Conservation (phyloP, 2,113 vertebrate genomes). For the Mastomys coucha region DNA sequence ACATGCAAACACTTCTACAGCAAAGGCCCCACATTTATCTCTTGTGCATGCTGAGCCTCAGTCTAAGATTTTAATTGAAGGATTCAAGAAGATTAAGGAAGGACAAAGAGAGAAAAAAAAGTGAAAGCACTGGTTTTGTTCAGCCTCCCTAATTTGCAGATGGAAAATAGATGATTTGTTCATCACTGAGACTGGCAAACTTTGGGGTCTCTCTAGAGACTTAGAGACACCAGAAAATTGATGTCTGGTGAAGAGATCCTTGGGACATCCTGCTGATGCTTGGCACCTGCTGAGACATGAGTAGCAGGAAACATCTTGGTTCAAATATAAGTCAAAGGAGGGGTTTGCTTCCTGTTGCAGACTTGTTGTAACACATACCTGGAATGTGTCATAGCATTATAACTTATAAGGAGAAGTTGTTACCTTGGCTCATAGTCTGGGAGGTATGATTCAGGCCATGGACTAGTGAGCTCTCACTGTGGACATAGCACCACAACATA, state of each 20-base stretch:
- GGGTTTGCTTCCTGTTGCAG: background rate
- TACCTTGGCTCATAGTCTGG: background rate
- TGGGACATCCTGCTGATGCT: accelerated
- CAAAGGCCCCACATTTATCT: background rate
- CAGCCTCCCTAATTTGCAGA: background rate
- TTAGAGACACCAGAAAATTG: background rate
- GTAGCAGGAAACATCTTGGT: background rate
- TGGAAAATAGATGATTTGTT: background rate
- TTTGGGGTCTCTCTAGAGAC: background rate
- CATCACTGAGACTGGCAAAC: background rate
- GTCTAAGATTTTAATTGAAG: background rate
- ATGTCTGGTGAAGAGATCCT: background rate
- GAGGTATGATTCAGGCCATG: background rate
- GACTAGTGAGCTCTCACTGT: background rate
- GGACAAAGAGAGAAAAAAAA: background rate
- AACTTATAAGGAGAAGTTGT: background rate
- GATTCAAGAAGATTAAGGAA: slow-evolving; percentile 41
- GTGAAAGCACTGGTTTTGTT: background rate
- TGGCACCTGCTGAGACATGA: background rate
- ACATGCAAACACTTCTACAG: background rate
- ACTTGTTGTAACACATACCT: background rate
- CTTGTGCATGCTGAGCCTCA: background rate
- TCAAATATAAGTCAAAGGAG: background rate
- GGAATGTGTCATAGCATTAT: too few relatives aligned
- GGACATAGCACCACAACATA: background rate